Evolutionary conservation across 2,888 invertebrate species (phyloP), one percentile per base, ranked within the genome.

Genomic region (Leptothorax acervorum): DNA sequence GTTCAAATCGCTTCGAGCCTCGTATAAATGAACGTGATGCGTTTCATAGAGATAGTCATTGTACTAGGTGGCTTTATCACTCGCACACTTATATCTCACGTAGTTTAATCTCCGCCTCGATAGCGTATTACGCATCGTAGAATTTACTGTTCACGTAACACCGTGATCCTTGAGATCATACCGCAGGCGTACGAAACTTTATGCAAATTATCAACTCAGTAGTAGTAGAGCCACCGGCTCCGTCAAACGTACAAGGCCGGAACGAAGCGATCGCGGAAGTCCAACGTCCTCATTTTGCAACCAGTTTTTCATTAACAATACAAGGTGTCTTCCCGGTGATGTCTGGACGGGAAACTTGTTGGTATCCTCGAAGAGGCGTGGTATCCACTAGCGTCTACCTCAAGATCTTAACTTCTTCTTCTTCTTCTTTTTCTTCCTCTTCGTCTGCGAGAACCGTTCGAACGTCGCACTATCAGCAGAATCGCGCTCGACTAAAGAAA

Each of bases 61-160:
- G 60, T 73, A 70, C 60, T 73, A 55, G 66, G 45, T 75, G 60
- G 62, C 66, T 73, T 83, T 73, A 57, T 65, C 73, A 62, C 70
- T 84, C 78, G 63, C 73, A 39, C 60, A 65, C 66, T 84, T 76
- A 74, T 51, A 57, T 79, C 57, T 23, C 45, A 23, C 28, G 23
- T 35, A 60, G 79, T 71, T 79, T 79, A 73, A 79, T 62, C 28
- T 68, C n/a, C 42, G 42, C 53, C 63, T 63, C 76, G 63, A 51
- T 55, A 35, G 70, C 68, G 48, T 65, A 76, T 55, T 76, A 51
- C 76, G 63, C 76, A 63, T 82, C 76, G 31, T 31, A 45, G 57
- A 57, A 76, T 68, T 63, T 45, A 57, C 53, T 60, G 74, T 74
- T 84, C 84, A 53, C 55, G 83, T 83, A 83, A 74, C 66, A 62